Evolutionary conservation across 2,888 invertebrate genomes (phyloP), one percentile per base, ranked within the genome.

Genomic region (Uloborus plumipes): DNA sequence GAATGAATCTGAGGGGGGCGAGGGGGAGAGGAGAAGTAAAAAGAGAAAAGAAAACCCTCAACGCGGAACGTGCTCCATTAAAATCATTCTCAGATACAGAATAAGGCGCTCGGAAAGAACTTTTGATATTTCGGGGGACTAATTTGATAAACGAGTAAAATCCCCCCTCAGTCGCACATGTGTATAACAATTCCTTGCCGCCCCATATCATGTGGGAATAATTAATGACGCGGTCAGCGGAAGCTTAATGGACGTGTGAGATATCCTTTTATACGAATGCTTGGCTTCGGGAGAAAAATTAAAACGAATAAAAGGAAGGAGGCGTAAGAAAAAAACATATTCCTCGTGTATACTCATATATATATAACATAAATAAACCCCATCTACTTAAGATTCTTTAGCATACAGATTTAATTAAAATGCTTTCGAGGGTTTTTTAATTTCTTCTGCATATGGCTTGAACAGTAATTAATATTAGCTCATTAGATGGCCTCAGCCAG

Each of bases 381-480:
- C 80, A 81, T 81, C 80, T 81, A 81, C 80, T 81, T 81, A 81
- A 81, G 80, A 81, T 81, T 81, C 80, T 81, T 81, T 81, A 74
- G 80, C 74, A 81, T 81, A 74, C 80, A 81, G 80, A 81, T 74
- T 74, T 74, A 81, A 81, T 81, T 81, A 81, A 81, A 81, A 81
- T 74, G 74, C 80, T 74, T 74, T 81, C 80, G 74, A 81, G 73
- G 64, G 80, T 74, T 74, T 81, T 81, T 81, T 81, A 81, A 81
- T 81, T 81, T 70, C 74, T 74, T 81, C 80, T 81, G 80, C 74
- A 81, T 81, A 81, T 81, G 80, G 80, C 80, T 65, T 55, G 80
- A 81, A 81, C 74, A 81, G 80, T 81, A 81, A 81, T 81, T 81
- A 81, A 81, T 81, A 81, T 81, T 81, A 81, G 74, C 80, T 81